Evolutionary conservation across 2,113 vertebrate genomes (phyloP).

Genomic region (Oncorhynchus clarkii): DNA sequence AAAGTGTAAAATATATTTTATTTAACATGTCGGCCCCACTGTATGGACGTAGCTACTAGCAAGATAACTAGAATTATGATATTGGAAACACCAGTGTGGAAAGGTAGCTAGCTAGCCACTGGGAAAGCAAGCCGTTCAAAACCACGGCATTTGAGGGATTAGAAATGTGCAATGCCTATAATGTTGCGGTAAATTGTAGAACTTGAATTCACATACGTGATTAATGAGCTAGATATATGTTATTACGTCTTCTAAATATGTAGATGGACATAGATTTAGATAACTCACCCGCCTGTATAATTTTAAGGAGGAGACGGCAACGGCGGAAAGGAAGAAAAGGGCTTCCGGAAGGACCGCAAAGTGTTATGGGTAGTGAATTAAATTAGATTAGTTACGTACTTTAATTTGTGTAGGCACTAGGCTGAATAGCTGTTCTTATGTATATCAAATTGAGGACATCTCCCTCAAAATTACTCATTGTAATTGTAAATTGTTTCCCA

Average conservation of each 20-base stretch:
- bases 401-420: too few species aligned
- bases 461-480: too few species aligned
- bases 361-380: conserved; percentile 57
- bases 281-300: conserved; percentile 64
- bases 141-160: too few species aligned
- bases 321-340: conserved; percentile 68
- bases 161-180: too few species aligned
- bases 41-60: background rate
- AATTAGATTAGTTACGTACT: background rate
- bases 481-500: too few species aligned
- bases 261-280: conserved; percentile 57
- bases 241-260: accelerated
- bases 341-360: conserved; percentile 50
- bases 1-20: too few species aligned
- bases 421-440: too few species aligned
- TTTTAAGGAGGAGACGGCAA: conserved; percentile 50
- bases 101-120: background rate
- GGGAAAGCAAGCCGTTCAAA: background rate
- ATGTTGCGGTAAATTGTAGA: background rate
- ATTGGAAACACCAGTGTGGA: background rate
- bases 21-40: too few species aligned
- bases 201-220: accelerated
- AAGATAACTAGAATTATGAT: background rate
- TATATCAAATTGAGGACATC: too few species aligned
- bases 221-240: too few species aligned